A percentile compares a stretch with the other conserved stretches of the same genome.
Evolutionary conservation across 2,888 invertebrate species (phyloP).

Genomic region (Nipponacmea schrenckii): DNA sequence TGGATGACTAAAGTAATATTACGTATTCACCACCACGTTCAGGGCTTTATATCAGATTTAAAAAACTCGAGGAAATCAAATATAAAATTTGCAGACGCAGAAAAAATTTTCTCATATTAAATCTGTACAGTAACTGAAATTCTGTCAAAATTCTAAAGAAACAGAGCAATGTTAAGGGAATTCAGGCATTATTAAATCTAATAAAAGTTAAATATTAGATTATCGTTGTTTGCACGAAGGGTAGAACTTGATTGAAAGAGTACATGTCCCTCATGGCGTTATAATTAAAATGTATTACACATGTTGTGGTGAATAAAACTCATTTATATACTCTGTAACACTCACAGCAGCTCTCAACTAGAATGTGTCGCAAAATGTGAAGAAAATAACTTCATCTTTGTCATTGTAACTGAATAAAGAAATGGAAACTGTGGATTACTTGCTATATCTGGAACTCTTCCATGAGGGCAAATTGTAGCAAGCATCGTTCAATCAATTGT

Average conservation of each 20-base stretch:
- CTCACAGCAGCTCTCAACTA: background rate
- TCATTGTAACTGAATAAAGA: background rate
- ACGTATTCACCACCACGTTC: too few relatives aligned
- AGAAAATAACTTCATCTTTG: background rate
- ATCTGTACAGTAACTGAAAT: too few relatives aligned
- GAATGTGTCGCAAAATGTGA: background rate
- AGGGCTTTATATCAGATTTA: too few relatives aligned
- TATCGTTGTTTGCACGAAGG: background rate
- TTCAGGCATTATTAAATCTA: constrained; percentile 32
- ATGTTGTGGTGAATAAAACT: background rate
- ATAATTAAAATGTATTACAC: constrained; percentile 4
- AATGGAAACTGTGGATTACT: background rate
- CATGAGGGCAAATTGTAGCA: constrained; percentile 9
- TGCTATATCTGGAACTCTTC: background rate
- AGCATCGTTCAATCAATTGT: constrained; percentile 28
- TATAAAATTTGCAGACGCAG: too few relatives aligned
- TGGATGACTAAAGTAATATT: too few relatives aligned
- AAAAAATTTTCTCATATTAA: too few relatives aligned
- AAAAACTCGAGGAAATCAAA: too few relatives aligned
- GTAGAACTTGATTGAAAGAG: background rate
- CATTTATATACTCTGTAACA: background rate
- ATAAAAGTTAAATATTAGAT: constrained; percentile 9
- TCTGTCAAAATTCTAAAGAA: too few relatives aligned
- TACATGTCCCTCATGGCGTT: background rate
- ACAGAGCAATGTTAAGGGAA: constrained; percentile 74